Percentiles rank a stretch among this genome's conserved stretches.
Conservation (phyloP, 2,797 vertebrate genomes). For the Phataginus tricuspis region DNA sequence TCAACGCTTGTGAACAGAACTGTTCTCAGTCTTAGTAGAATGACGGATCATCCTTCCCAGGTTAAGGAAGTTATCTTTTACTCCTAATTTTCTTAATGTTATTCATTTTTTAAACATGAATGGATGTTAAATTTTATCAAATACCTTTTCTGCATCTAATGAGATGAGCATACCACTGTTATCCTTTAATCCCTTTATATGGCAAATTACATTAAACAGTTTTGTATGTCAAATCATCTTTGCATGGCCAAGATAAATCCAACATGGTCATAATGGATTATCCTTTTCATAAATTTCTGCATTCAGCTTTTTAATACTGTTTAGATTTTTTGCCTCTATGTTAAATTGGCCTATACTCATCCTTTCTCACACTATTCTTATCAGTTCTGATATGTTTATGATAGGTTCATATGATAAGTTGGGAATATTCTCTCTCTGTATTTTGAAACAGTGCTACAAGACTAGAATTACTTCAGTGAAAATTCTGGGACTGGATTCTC, state of each 20-base stretch:
- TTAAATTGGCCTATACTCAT: not conserved
- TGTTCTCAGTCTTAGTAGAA: not conserved
- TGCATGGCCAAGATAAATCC: not conserved
- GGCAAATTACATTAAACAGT: not conserved
- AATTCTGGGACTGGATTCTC: not conserved
- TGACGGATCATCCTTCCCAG: not conserved
- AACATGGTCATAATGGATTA: not conserved
- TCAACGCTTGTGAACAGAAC: not conserved
- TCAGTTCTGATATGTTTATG: not conserved
- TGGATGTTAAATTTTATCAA: slow-evolving; percentile 3
- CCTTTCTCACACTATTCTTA: not conserved
- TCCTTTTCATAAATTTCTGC: not conserved
- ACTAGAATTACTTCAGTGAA: not conserved
- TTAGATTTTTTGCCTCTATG: not conserved
- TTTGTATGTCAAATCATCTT: not conserved
- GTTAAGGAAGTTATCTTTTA: not conserved
- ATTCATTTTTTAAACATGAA: not conserved
- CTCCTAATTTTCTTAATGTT: not conserved
- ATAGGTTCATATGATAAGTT: not conserved
- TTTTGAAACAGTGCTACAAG: not conserved
- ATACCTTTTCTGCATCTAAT: not conserved
- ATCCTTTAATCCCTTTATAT: not conserved
- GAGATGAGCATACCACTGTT: not conserved
- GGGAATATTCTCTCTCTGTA: not conserved
- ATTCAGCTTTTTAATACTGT: not conserved